Evolutionary conservation across 2,797 vertebrate genomes (phyloP).

Genomic region (Alosa sapidissima): DNA sequence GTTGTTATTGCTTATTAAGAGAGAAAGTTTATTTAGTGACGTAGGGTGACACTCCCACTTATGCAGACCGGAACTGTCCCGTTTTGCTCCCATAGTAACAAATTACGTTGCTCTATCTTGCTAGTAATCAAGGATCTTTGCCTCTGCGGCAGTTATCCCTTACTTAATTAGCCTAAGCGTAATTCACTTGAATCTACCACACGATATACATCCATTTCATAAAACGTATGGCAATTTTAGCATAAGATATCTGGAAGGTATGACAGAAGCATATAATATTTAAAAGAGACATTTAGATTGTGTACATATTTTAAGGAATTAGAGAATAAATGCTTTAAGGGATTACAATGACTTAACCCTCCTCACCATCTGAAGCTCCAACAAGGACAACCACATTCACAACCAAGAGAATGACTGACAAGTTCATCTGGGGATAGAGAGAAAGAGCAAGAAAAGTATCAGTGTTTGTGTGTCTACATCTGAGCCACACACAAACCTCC

Average conservation of each 20-base stretch:
- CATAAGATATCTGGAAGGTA: neutral
- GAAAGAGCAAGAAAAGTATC: neutral
- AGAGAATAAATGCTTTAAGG: neutral
- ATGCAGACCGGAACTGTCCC: too few relatives aligned
- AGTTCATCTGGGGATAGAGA: neutral
- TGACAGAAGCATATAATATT: neutral
- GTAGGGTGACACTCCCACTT: too few relatives aligned
- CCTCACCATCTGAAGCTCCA: constrained; percentile 5
- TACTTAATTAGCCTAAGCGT: too few relatives aligned
- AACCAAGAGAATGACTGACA: neutral
- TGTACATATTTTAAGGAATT: neutral
- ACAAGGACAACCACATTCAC: neutral
- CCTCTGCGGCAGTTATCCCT: too few relatives aligned
- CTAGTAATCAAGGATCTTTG: too few relatives aligned
- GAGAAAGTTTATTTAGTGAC: too few relatives aligned
- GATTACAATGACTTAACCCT: neutral
- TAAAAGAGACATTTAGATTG: neutral
- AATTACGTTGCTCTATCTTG: too few relatives aligned
- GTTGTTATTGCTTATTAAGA: too few relatives aligned
- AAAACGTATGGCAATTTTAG: neutral
- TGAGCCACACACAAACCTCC: neutral
- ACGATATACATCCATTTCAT: too few relatives aligned
- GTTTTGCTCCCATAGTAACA: too few relatives aligned
- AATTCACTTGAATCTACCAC: too few relatives aligned
- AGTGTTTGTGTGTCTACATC: neutral